Evolutionary conservation across 2,113 vertebrate species (phyloP), one percentile per base, ranked within the genome.

Genomic region (Atractosteus spatula): DNA sequence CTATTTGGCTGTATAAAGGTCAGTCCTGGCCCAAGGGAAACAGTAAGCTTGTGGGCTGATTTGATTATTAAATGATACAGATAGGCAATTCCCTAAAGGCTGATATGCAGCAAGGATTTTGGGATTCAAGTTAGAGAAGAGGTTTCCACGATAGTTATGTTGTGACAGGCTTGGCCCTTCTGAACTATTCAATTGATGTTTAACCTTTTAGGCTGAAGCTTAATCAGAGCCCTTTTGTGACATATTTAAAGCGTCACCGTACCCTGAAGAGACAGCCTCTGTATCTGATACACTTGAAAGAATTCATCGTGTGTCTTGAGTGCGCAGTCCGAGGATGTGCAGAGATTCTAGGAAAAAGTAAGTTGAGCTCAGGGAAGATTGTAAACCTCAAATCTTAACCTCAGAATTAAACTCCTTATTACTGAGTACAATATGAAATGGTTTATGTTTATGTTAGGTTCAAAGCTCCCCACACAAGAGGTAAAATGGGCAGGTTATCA

Each of bases 1-100:
- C 66, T 62, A 41, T 78, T 64, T 41, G 14, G 14, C 41, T 77
- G 5, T 73, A 3, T 64, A 86, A 85, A 78, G 4, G n/a, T 80
- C 78, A 82, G 0, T 0, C 29, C 7, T 69, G 57, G 42, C 55
- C 72, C 66, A 77, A 79, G 86, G 78, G 62, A 68, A 3, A 62
- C 62, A 69, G 72, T 54, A 77, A 76, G 69, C 4, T 7, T n/a
- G 65, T 79, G 14, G 45, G 2, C 1, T 17, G 45, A 59, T 79
- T 74, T 69, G 64, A 8, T 70, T 62, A 72, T 70, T 54, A 76
- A 73, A 56, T 70, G 7, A 75, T 56, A 79, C 3, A 17, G 73
- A 14, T 70, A 74, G n/a, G 59, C 2, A 70, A 51, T n/a, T 72
- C n/a, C 56, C 54, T 51, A 63, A 66, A 66, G 55, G 47, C 56